phyloP scores from a whole-genome alignment of 2,888 invertebrate genomes.

The Acanthoscelides obtectus region DNA sequence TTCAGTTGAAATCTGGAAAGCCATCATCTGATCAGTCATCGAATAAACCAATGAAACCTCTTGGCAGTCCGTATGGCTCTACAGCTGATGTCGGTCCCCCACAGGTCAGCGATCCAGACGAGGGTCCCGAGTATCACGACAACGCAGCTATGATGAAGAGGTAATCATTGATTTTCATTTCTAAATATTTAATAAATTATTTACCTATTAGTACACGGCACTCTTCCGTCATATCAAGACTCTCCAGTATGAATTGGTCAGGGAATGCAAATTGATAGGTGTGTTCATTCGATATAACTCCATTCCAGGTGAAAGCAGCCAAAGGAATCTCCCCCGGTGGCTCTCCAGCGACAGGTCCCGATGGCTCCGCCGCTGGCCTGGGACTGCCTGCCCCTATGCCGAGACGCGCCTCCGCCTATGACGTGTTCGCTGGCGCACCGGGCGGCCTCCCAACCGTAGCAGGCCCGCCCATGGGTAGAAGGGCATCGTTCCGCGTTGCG shows the following conservation, averaged over 20 bases:
- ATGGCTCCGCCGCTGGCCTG: slow-evolving; percentile 50
- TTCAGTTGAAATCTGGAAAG: neutral
- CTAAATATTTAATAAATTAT: too few species aligned
- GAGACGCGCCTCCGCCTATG: slow-evolving; percentile 78
- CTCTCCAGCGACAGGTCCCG: slow-evolving; percentile 32
- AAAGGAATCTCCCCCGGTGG: slow-evolving; percentile 6
- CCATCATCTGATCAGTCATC: neutral
- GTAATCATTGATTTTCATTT: too few species aligned
- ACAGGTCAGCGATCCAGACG: slow-evolving; percentile 49
- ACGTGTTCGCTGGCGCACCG: slow-evolving; percentile 71
- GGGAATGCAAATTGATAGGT: too few species aligned
- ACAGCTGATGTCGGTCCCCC: slow-evolving; percentile 11
- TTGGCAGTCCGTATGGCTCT: slow-evolving; percentile 39
- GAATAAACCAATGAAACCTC: slow-evolving; percentile 31
- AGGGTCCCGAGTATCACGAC: slow-evolving; percentile 62
- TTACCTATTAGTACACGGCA: too few species aligned
- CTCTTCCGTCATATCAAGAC: too few species aligned
- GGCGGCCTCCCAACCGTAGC: slow-evolving; percentile 24
- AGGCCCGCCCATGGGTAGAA: slow-evolving; percentile 36
- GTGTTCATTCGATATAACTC: too few species aligned
- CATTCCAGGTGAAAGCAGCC: neutral
- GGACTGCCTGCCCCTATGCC: slow-evolving; percentile 71
- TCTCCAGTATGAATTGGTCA: too few species aligned
- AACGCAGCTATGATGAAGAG: slow-evolving; percentile 84
- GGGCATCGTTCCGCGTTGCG: slow-evolving; percentile 60